Conservation (phyloP, 2,888 invertebrate genomes). For the Sericinus montela region DNA sequence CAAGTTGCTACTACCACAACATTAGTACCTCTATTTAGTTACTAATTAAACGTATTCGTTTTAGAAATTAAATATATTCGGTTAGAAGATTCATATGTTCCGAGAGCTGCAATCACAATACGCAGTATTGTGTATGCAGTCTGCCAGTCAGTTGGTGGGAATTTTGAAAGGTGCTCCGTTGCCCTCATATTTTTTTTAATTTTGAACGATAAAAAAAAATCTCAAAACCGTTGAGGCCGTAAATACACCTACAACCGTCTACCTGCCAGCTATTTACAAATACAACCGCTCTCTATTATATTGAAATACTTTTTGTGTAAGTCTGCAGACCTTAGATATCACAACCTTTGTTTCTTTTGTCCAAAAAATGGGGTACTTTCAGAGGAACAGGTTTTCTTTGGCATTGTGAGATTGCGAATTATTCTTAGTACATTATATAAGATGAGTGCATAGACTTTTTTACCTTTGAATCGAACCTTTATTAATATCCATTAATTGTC, state of each 20-base stretch:
- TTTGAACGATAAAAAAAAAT: conserved; percentile 37
- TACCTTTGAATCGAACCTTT: too few species aligned
- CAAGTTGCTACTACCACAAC: too few species aligned
- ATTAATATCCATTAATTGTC: too few species aligned
- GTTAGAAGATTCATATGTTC: conserved; percentile 10
- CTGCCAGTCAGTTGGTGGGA: too few species aligned
- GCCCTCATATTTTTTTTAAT: conserved; percentile 36
- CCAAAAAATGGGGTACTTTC: conserved; percentile 27
- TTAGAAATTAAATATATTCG: neutral
- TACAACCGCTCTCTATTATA: conserved; percentile 59
- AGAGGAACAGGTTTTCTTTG: conserved; percentile 16
- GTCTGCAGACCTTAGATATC: conserved; percentile 44
- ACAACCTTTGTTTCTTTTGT: conserved; percentile 61
- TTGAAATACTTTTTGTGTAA: conserved; percentile 50
- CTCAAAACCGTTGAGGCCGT: conserved; percentile 49
- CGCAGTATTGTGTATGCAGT: conserved; percentile 18
- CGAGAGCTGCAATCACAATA: conserved; percentile 8
- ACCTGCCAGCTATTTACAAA: conserved; percentile 74
- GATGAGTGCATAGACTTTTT: too few species aligned
- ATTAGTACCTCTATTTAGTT: too few species aligned
- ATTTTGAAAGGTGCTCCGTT: conserved; percentile 63
- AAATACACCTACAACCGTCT: conserved; percentile 74
- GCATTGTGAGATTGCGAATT: neutral
- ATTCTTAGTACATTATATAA: too few species aligned
- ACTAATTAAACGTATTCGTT: neutral